A percentile compares a stretch with the other conserved stretches of the same genome.
phyloP scores from a whole-genome alignment of 2,888 invertebrate species.

The Lymantria dispar region DNA sequence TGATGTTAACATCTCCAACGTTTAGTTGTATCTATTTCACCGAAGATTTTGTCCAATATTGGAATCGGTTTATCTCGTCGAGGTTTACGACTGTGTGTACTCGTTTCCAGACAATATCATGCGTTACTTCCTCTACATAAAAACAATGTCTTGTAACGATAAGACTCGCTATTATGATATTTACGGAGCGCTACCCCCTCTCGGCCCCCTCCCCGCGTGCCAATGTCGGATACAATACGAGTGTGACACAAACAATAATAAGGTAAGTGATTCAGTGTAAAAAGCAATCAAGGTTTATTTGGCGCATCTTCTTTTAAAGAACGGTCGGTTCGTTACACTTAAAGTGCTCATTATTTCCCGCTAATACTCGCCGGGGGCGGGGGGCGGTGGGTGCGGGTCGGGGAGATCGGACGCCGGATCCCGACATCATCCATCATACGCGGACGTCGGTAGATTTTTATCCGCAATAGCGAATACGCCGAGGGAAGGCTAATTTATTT shows the following conservation, averaged over 20 bases:
- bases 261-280: constrained; percentile 20
- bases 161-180: constrained; percentile 31
- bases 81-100: constrained; percentile 32
- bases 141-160: constrained; percentile 37
- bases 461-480: constrained; percentile 20
- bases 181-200: constrained; percentile 15
- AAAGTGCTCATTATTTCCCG: constrained; percentile 4
- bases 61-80: constrained; percentile 23
- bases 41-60: constrained; percentile 26
- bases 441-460: constrained; percentile 31
- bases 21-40: constrained; percentile 21
- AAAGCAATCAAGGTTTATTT: constrained; percentile 20
- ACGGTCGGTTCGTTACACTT: constrained; percentile 11
- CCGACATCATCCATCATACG: constrained; percentile 40
- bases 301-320: constrained; percentile 7
- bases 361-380: constrained; percentile 3
- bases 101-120: constrained; percentile 36
- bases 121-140: constrained; percentile 40
- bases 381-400: not conserved
- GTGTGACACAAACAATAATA: constrained; percentile 18
- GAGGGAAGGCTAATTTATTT: constrained; percentile 28
- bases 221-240: constrained; percentile 23
- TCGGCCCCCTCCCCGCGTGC: not conserved
- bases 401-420: not conserved
- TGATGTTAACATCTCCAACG: constrained; percentile 10